Evolutionary conservation across 1,140 invertebrate species (phyloP).

Genomic region (Babylonia areolata): DNA sequence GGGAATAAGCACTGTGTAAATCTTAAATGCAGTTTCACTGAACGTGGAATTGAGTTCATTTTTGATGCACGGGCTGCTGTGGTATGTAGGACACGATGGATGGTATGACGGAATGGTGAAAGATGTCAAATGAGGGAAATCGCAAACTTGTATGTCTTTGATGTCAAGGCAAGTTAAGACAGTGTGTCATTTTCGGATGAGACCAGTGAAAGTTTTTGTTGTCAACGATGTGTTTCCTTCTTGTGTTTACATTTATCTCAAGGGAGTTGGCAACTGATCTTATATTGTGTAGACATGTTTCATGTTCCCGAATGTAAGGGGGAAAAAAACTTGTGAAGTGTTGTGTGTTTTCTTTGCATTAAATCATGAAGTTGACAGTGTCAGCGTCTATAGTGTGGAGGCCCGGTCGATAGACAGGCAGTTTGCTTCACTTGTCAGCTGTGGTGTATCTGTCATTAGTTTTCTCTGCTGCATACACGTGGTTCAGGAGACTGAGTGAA

Average conservation of each 20-base stretch:
- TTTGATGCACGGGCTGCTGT: neutral
- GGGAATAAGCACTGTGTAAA: too few species aligned
- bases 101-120: neutral
- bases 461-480: neutral
- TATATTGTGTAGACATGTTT: neutral
- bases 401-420: neutral
- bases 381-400: neutral
- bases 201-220: neutral
- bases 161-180: neutral
- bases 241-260: neutral
- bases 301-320: neutral
- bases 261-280: neutral
- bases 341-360: slow-evolving; percentile 7
- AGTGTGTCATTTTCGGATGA: neutral
- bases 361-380: neutral
- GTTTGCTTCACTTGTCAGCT: neutral
- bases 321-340: neutral
- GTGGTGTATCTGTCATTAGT: neutral
- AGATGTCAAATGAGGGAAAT: neutral
- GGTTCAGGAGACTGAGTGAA: neutral
- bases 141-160: neutral
- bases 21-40: too few species aligned
- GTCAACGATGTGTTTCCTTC: neutral
- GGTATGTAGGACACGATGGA: neutral
- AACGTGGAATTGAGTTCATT: neutral